Evolutionary conservation across 2,888 invertebrate species (phyloP).

Genomic region (Rhagonycha lutea): DNA sequence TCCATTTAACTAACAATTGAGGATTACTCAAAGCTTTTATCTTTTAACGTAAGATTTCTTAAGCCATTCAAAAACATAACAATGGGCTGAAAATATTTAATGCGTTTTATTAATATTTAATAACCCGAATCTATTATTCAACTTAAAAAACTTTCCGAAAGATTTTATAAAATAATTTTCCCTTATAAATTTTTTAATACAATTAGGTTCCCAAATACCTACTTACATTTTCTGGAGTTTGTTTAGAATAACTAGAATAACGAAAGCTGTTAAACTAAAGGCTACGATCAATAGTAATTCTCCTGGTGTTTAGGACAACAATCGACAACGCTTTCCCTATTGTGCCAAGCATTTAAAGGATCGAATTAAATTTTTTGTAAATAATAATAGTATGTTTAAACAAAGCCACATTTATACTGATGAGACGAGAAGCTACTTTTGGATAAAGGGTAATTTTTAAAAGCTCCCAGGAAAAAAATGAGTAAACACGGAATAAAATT

Average conservation of each 20-base stretch:
- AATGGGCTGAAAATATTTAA: neutral
- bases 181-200: neutral
- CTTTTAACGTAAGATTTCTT: neutral
- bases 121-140: neutral
- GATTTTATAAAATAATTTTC: neutral
- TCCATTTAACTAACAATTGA: conserved; percentile 3
- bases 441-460: neutral
- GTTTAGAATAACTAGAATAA: neutral
- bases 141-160: neutral
- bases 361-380: neutral
- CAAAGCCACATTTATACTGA: neutral
- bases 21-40: neutral
- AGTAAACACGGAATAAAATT: neutral
- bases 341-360: neutral
- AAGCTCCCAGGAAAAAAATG: neutral
- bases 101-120: neutral
- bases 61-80: neutral
- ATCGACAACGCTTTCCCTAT: neutral
- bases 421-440: neutral
- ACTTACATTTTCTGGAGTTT: neutral
- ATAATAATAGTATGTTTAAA: neutral
- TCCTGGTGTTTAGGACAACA: neutral
- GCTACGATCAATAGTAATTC: neutral
- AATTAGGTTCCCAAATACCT: too few relatives aligned
- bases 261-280: neutral